These are phyloP conservation scores for Onychostruthus taczanowskii DNA, from an alignment of 2,113 vertebrate species.

Conservation along the genomic window DNA sequence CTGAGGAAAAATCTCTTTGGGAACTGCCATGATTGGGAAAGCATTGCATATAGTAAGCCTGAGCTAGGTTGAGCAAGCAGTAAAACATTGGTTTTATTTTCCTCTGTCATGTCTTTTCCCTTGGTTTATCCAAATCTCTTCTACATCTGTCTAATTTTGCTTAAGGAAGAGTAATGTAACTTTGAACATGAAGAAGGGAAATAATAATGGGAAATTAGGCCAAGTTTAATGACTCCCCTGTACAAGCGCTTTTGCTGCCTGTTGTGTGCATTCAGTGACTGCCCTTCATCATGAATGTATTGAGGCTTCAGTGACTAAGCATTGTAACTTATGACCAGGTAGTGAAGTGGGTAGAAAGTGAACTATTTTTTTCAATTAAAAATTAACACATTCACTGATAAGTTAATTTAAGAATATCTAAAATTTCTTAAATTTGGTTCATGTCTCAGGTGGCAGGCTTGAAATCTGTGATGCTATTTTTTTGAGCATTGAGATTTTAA, in stretches of 20 bases:
- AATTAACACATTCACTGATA: background rate
- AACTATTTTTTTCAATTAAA: background rate
- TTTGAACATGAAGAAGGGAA: background rate
- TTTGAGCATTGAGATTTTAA: background rate
- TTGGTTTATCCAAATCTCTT: background rate
- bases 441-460: background rate
- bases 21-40: background rate
- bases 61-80: background rate
- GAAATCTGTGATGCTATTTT: background rate
- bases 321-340: background rate
- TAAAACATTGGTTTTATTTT: background rate
- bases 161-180: background rate
- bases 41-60: background rate
- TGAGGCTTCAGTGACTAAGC: background rate
- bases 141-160: background rate
- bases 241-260: background rate
- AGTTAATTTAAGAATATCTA: background rate
- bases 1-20: background rate
- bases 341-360: background rate
- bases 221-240: background rate
- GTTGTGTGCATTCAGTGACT: background rate
- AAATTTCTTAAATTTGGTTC: background rate
- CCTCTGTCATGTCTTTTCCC: background rate
- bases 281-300: background rate
- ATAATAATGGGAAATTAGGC: background rate